These are phyloP conservation scores for Phrynosoma platyrhinos DNA, from an alignment of 2,113 vertebrate species.

Conservation along the genomic window DNA sequence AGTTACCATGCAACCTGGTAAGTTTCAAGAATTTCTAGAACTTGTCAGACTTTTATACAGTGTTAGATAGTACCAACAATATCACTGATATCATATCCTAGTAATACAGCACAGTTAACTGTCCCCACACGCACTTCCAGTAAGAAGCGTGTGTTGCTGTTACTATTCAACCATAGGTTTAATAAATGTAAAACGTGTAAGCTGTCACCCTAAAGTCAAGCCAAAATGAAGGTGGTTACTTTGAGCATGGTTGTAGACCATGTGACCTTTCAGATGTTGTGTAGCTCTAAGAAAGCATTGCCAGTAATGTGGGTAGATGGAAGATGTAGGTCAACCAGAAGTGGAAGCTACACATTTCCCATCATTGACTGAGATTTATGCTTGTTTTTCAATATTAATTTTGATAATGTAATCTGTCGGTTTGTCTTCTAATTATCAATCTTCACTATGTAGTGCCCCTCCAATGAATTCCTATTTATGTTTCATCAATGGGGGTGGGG, in stretches of 20 bases:
- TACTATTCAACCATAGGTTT: neutral
- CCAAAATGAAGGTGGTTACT: neutral
- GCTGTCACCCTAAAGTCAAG: neutral
- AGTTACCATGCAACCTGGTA: constrained; percentile 71
- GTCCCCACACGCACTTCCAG: neutral
- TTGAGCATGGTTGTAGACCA: too few species aligned
- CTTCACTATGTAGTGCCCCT: too few species aligned
- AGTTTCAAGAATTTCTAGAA: constrained; percentile 32
- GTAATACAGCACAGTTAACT: neutral
- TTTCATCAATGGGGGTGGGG: too few species aligned
- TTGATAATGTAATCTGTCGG: too few species aligned
- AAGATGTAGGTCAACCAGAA: too few species aligned
- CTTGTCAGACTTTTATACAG: neutral
- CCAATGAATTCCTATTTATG: too few species aligned
- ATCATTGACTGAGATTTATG: neutral
- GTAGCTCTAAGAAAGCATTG: too few species aligned
- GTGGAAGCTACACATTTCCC: too few species aligned
- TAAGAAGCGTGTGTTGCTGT: neutral
- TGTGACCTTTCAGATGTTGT: too few species aligned
- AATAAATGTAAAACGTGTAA: neutral
- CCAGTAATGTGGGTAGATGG: too few species aligned
- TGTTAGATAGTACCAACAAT: neutral
- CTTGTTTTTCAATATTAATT: neutral
- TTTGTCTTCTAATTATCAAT: too few species aligned
- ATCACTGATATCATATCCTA: neutral